phyloP scores from a whole-genome alignment of 2,797 vertebrate species.

The Carcharodon carcharias region DNA sequence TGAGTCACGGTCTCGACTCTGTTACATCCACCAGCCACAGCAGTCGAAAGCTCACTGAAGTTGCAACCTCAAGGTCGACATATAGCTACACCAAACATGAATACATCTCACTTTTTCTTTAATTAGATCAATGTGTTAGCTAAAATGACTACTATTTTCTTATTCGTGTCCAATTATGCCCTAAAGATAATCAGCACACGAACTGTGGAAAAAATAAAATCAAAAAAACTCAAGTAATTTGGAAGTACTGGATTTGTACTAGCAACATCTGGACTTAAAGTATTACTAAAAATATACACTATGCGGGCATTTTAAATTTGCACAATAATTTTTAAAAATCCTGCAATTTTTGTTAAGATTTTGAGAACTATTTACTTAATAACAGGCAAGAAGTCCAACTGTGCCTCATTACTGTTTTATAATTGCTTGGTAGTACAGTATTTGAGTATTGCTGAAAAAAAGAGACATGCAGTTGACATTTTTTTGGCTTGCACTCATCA shows the following conservation, averaged over 20 bases:
- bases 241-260: background rate
- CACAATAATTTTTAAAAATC: background rate
- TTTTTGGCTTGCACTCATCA: no score
- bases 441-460: no score
- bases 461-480: no score
- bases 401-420: background rate
- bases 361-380: background rate
- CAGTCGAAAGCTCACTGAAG: background rate
- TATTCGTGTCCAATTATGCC: background rate
- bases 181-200: background rate
- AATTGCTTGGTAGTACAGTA: no score
- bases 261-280: background rate
- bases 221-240: background rate
- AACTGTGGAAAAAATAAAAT: constrained; percentile 4
- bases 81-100: no score
- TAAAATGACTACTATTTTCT: background rate
- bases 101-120: background rate
- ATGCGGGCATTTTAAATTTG: no score
- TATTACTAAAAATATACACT: no score
- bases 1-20: background rate
- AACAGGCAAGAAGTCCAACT: background rate
- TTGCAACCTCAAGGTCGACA: background rate
- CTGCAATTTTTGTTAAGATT: background rate
- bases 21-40: background rate
- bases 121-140: background rate